Conservation (phyloP, 2,113 vertebrate genomes). For the Podilymbus podiceps region DNA sequence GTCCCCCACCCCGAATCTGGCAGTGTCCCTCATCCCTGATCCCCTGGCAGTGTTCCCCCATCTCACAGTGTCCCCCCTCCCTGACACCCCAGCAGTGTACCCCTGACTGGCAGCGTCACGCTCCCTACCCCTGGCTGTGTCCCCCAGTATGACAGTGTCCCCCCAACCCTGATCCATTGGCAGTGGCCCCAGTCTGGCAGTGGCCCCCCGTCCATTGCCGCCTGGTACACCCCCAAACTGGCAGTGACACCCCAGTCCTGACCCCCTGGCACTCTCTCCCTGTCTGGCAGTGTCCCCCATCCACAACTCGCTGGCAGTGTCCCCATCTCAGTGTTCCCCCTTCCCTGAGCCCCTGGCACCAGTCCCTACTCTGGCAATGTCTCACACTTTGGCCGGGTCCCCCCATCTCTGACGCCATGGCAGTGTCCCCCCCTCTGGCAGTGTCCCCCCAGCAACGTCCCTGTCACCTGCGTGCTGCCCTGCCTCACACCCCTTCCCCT, state of each 20-base stretch:
- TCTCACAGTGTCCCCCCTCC: no score
- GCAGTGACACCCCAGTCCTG: neutral
- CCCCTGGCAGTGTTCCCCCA: no score
- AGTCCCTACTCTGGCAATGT: neutral
- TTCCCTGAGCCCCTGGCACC: neutral
- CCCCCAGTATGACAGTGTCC: neutral
- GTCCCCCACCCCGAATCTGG: no score
- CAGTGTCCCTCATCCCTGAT: neutral
- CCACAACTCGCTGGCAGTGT: neutral
- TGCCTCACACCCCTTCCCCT: accelerated
- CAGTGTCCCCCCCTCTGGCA: neutral
- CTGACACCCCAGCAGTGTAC: no score
- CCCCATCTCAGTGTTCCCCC: neutral
- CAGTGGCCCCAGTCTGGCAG: no score
- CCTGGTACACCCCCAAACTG: no score
- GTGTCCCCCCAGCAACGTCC: neutral
- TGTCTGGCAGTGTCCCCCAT: neutral
- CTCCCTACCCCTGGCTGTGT: no score
- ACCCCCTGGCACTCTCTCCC: neutral
- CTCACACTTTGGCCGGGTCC: neutral
- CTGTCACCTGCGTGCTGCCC: neutral
- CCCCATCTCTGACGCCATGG: neutral
- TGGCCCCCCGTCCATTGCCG: no score
- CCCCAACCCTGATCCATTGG: neutral
- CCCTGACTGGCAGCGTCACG: no score